phyloP scores from a whole-genome alignment of 2,113 vertebrate species.

The Nasalis larvatus region DNA sequence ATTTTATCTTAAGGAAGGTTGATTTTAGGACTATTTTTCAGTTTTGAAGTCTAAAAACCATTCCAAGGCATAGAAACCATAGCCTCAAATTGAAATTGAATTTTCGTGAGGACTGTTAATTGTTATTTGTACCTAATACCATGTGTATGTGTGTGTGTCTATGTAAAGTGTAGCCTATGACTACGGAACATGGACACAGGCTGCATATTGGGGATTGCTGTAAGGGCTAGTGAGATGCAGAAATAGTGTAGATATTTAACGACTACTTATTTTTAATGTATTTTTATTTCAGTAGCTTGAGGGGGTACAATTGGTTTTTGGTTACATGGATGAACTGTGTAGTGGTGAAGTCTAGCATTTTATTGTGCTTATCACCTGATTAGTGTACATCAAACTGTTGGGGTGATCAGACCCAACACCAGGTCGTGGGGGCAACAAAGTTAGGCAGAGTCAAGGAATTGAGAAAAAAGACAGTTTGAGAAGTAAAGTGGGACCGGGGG shows the following conservation, averaged over 20 bases:
- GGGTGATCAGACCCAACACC: too few relatives aligned
- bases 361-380: too few relatives aligned
- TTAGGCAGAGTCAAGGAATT: too few relatives aligned
- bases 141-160: background rate
- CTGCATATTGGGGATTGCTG: conserved; percentile 67
- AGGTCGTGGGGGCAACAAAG: too few relatives aligned
- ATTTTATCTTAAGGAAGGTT: background rate
- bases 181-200: background rate
- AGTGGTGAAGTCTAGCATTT: too few relatives aligned
- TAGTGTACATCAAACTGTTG: too few relatives aligned
- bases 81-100: background rate
- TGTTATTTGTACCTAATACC: background rate
- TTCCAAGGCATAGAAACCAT: background rate
- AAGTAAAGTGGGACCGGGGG: too few relatives aligned
- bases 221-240: conserved; percentile 79
- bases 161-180: background rate
- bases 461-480: too few relatives aligned
- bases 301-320: too few relatives aligned
- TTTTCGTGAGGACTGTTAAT: background rate
- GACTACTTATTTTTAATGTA: conserved; percentile 71
- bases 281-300: background rate
- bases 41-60: background rate
- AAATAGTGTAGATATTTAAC: conserved; percentile 79
- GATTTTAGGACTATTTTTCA: background rate
- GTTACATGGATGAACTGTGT: too few relatives aligned